Evolutionary conservation across 2,113 vertebrate species (phyloP), one percentile per base, ranked within the genome.

Genomic region (Cryptomyrus ogoouensis): DNA sequence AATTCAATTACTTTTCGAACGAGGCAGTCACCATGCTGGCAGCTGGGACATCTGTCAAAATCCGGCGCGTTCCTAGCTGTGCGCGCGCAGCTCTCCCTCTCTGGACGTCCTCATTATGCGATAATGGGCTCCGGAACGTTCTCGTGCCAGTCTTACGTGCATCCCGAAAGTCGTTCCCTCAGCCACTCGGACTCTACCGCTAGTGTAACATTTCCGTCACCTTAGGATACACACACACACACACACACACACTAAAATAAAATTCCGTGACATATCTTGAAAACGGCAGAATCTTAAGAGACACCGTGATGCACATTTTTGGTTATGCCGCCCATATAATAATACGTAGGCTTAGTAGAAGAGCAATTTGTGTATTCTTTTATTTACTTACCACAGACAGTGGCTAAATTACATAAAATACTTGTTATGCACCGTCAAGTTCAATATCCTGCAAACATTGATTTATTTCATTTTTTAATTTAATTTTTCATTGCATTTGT

Each of bases 1-100:
- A 87, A 35, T 35, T 87, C 49, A 53, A 35, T 87, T 53, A 53
- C 49, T 56, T 87, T 39, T 35, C 7, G 49, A 87, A 19, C 83
- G 13, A 50, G 47, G 47, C 44, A 27, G 12, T 47, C 9, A 47
- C 17, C 83, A 47, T 49, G 44, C 47, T 86, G 83, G 50, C 50
- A 87, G 86, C 86, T 53, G 31, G 49, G 86, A 52, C 86, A 58
- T 87, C 50, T 87, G 86, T 87, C 50, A 56, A 56, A 56, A 87
- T 53, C 27, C 5, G n/a, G 9, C 17, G 8, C 17, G 31, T 13
- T 87, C 13, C 8, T 58, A 24, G 31, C n/a, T 39, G 13, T 7
- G 70, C 5, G 31, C 5, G 17, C 39, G 6, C 74, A 80, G 35
- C 31, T 35, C 66, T 27, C 3, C 10, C 9, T 13, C 13, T 74